Base-by-base conservation (phyloP, 2,888 invertebrate genomes). In the Tinea trinotella region DNA sequence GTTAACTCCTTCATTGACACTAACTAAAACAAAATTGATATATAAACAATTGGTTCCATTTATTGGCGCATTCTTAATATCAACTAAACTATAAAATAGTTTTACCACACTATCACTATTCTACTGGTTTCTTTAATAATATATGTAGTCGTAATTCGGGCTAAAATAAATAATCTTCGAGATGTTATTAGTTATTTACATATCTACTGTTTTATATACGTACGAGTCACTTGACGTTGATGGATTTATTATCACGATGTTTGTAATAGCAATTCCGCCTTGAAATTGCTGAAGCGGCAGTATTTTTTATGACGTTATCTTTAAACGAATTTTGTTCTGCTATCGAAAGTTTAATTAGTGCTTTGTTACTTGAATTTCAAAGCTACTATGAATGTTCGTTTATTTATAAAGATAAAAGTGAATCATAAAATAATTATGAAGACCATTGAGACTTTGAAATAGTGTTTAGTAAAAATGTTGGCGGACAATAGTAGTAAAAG, bases 401-500 rank as follows among this genome's bases (percentile, higher is more conserved):
- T 35, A 12, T 35, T 12, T 35, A 7, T 40, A 15, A 40, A 40
- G 7, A 40, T 40, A 4, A 40, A 40, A 40, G 15, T 40, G 40
- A 40, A 40, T 13, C 13, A 4, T 13, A 40, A 40, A 15, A 7
- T 30, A 40, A 40, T 12, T 3, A 40, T 15, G 40, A 40, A 40
- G 13, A 40, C n/a, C 7, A 40, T 13, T 15, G 13, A 40, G 10
- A n/a, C n/a, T n/a, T 35, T 12, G 4, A 12, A 35, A 35, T 35
- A 40, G 24, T 24, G 24, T 24, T 24, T 9, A 40, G 40, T 13
- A 12, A 40, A 53, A 36, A 53, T 53, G 53, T 20, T 53, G 17
- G 18, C 53, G 2, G 53, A 53, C 9, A 53, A 53, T 36, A 53
- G 53, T 40, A 34, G 22, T 13, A 53, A 40, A 12, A n/a, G 17